These are phyloP conservation scores for Sylvicapra grimmia DNA, from an alignment of 2,113 vertebrate species.

Conservation along the genomic window DNA sequence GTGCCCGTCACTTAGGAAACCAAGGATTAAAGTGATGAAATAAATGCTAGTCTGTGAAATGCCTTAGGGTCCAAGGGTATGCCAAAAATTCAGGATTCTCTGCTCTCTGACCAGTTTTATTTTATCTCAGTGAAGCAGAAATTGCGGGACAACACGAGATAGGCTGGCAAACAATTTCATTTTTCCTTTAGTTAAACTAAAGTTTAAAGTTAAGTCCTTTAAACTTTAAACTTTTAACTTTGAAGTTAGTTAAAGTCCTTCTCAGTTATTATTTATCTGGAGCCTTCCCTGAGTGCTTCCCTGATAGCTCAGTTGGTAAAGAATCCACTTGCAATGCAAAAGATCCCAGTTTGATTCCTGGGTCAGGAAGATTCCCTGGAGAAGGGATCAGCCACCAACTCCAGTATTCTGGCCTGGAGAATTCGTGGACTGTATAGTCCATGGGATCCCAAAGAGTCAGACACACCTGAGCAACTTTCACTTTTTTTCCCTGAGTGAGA, in stretches of 20 bases:
- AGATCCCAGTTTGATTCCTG: neutral
- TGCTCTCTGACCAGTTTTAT: neutral
- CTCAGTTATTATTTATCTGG: neutral
- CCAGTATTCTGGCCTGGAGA: neutral
- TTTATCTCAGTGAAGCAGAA: constrained; percentile 18
- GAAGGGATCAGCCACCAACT: neutral
- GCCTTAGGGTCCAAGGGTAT: neutral
- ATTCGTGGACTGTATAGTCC: neutral
- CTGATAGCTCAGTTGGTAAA: neutral
- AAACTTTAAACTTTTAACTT: too few relatives aligned
- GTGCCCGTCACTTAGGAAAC: neutral
- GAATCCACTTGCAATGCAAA: neutral
- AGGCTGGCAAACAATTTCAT: neutral
- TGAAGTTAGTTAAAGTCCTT: neutral
- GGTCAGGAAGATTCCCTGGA: neutral
- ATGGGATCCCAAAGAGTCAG: neutral
- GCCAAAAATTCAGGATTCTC: neutral
- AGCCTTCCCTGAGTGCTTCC: neutral
- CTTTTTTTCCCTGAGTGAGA: neutral
- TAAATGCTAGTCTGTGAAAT: neutral
- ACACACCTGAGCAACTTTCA: neutral
- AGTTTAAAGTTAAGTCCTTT: too few relatives aligned
- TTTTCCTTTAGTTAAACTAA: neutral
- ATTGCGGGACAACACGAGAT: neutral
- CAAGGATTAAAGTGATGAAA: neutral